phyloP scores from a whole-genome alignment of 2,113 vertebrate species.

The Neotoma lepida region DNA sequence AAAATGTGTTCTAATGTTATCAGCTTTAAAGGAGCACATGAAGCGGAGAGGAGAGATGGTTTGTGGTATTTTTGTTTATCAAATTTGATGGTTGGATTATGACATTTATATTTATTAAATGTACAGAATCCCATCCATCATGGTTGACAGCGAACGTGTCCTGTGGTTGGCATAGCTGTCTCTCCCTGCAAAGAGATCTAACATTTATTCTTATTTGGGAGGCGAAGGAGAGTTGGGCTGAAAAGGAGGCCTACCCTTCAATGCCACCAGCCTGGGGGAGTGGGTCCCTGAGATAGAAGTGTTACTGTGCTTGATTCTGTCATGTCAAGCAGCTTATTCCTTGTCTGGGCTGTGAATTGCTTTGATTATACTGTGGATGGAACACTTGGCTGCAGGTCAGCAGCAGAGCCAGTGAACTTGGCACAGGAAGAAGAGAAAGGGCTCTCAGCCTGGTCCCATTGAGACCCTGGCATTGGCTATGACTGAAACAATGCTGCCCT shows the following conservation, averaged over 20 bases:
- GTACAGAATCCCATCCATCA: constrained; percentile 83
- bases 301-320: constrained; percentile 68
- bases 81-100: constrained; percentile 84
- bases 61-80: constrained; percentile 83
- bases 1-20: constrained; percentile 81
- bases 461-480: constrained; percentile 27
- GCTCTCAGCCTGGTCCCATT: constrained; percentile 56
- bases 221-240: constrained; percentile 29
- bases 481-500: neutral
- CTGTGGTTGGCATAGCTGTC: constrained; percentile 73
- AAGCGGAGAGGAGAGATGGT: constrained; percentile 75
- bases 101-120: constrained; percentile 83
- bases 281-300: constrained; percentile 64
- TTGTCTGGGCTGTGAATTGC: neutral
- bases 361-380: constrained; percentile 6
- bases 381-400: neutral
- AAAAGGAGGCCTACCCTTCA: constrained; percentile 52
- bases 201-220: constrained; percentile 77
- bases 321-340: constrained; percentile 26
- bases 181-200: constrained; percentile 73
- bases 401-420: constrained; percentile 29
- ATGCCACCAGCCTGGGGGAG: constrained; percentile 55
- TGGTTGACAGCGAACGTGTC: constrained; percentile 77
- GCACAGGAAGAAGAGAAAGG: neutral
- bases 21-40: constrained; percentile 80